Base-by-base conservation (phyloP, 2,888 invertebrate species). In the Zele albiditarsus region DNA sequence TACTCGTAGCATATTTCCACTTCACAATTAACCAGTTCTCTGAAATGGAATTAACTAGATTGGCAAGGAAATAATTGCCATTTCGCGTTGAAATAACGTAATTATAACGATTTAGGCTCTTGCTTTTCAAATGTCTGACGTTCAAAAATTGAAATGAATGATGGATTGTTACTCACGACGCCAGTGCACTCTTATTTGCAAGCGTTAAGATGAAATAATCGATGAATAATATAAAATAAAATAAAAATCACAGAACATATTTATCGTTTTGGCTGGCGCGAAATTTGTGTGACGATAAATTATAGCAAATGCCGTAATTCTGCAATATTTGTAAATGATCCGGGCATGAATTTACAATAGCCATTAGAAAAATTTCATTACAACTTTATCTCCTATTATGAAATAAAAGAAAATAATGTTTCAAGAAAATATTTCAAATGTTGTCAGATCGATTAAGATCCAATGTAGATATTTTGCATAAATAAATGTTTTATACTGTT, bases 101-200 rank as follows among this genome's bases (percentile, higher is more conserved):
- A 66, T 66, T 60, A 63, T 66, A 65, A 57, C 23, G 53, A 63
- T 74, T 69, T 74, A 69, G 65, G 73, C 72, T 71, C 49, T 46
- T 63, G 71, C 68, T 73, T 74, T 80, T 25, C 6, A 63, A 20
- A 38, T n/a, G 20, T 23, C 8, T 20, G 20, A 1, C 38, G 63
- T 28, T 28, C 0, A 3, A 27, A 27, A 3, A 14, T 12, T 27
- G 12, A 27, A 28, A 60, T 12, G 25, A 60, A 27, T 53, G 3
- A 53, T 28, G 3, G 12, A 27, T 60, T 63, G 20, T n/a, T 33
- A 20, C 8, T 31, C 38, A 20, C 33, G 63, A 63, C 38, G n/a
- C 23, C 63, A 38, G 31, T n/a, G 20, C 20, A 20, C 8, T 20
- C 20, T 23, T 38, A 10, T 12, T 53, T 23, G 8, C 23, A 20